Conservation (phyloP, 2,888 invertebrate species). For the Archips xylosteana region DNA sequence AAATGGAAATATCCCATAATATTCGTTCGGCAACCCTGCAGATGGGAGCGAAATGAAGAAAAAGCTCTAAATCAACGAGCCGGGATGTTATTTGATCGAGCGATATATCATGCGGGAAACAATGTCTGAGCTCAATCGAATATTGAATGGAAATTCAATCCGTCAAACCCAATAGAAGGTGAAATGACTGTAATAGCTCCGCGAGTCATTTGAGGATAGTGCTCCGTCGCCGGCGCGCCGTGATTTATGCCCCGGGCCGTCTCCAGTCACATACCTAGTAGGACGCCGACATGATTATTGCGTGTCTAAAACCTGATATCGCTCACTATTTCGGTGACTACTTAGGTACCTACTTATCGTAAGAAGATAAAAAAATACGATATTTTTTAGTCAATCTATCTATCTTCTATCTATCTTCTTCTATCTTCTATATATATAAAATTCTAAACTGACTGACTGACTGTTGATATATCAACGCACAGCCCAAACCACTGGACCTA, state of each 20-base stretch:
- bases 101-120: slow-evolving; percentile 28
- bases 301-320: no score
- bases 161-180: slow-evolving; percentile 34
- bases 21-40: slow-evolving; percentile 1
- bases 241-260: neutral
- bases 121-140: slow-evolving; percentile 34
- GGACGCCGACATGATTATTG: no score
- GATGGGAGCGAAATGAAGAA: slow-evolving; percentile 9
- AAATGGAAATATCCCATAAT: neutral
- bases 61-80: slow-evolving; percentile 20
- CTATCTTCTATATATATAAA: no score
- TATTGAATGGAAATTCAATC: slow-evolving; percentile 34
- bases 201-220: slow-evolving; percentile 18
- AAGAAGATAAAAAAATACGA: no score
- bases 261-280: neutral
- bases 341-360: no score
- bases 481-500: no score
- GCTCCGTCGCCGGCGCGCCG: neutral
- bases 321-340: no score
- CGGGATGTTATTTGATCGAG: slow-evolving; percentile 19
- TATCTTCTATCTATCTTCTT: no score
- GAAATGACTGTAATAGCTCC: slow-evolving; percentile 30
- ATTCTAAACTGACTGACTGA: no score
- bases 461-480: no score
- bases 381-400: no score